Evolutionary conservation across 2,797 vertebrate species (phyloP).

Genomic region (Oreortyx pictus): DNA sequence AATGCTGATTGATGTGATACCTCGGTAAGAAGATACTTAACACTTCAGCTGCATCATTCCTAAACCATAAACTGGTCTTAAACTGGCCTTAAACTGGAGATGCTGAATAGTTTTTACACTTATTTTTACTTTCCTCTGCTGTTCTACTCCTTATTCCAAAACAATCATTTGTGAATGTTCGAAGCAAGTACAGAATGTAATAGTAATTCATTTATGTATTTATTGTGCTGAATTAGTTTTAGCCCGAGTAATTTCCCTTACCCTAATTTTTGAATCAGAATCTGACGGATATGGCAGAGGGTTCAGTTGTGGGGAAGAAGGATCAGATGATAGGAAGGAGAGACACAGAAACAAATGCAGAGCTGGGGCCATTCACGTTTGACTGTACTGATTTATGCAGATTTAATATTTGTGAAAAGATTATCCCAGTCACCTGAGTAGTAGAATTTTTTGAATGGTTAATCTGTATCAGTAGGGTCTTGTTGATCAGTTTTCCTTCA

Average conservation of each 20-base stretch:
- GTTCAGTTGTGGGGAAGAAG: not conserved
- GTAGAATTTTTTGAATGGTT: not conserved
- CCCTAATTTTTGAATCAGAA: rapidly evolving
- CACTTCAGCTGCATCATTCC: not conserved
- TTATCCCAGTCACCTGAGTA: not conserved
- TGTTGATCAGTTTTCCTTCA: not conserved
- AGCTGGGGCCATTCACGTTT: not conserved
- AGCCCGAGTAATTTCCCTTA: not conserved
- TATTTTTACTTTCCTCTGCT: not conserved
- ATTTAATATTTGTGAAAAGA: not conserved
- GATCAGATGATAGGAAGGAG: not conserved
- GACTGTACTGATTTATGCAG: not conserved
- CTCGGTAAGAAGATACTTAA: not conserved
- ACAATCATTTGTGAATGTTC: not conserved
- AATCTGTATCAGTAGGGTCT: not conserved
- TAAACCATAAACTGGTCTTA: not conserved
- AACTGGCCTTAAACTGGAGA: not conserved
- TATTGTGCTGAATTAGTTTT: not conserved
- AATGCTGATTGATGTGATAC: not conserved
- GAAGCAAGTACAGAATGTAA: not conserved
- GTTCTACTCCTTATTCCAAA: not conserved
- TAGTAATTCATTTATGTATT: not conserved
- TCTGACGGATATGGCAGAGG: not conserved
- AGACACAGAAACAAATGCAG: not conserved
- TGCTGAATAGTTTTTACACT: not conserved